Evolutionary conservation across 2,888 invertebrate species (phyloP), one percentile per base, ranked within the genome.

Genomic region (Plutella xylostella): DNA sequence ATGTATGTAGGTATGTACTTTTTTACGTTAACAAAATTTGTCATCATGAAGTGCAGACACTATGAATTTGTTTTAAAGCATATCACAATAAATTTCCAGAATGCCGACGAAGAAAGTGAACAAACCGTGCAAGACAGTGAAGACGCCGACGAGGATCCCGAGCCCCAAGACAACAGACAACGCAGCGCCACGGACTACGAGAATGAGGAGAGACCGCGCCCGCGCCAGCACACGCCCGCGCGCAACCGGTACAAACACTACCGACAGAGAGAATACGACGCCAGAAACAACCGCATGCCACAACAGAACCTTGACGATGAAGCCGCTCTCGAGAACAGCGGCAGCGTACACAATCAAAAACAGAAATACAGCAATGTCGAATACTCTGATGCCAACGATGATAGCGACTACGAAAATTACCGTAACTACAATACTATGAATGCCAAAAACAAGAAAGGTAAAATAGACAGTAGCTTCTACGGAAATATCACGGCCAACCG

Each of bases 401-500:
- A 22, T 22, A 14, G 14, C 14, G 18, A 31, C 11, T 31, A 31
- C n/a, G 34, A 12, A 7, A 22, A 34, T 9, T 15, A 22, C 11
- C 22, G 25, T 11, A 25, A 39, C 39, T 39, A 25, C 18, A 39
- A 17, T 12, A 25, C 25, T 25, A 34, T 34, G 28, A 15, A 14
- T 22, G 50, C 58, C 7, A 64, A 62, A 42, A 62, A 57, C 46
- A 68, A 56, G 50, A 62, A 54, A 11, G 17, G 34, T 17, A 34
- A 17, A 34, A 47, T 56, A 35, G 45, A 52, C 25, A 60, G 60
- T 39, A 56, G 60, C 51, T 55, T 45, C 50, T 58, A 59, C 37
- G 63, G 67, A 42, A 54, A 52, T 48, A 51, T 52, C 49, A 56
- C 79, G 47, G 67, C 72, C 43, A 68, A 71, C 48, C 75, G 79